Percentiles rank a stretch among this genome's conserved stretches.
Conservation (phyloP, 1,140 invertebrate species). For the Drosophila micromelanica region DNA sequence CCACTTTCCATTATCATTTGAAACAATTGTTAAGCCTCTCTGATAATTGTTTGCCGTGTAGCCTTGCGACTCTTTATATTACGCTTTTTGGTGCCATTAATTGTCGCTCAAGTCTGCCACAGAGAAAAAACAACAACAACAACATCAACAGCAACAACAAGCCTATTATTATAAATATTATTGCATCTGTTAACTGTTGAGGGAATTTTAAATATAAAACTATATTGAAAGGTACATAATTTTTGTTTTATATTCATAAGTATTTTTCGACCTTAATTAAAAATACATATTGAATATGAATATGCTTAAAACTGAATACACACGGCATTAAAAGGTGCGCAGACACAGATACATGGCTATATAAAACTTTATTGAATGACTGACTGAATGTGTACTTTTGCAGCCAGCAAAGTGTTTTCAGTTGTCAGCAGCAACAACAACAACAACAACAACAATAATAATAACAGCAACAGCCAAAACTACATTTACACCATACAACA, state of each 20-base stretch:
- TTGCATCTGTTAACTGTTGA: constrained; percentile 2
- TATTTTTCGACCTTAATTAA: constrained; percentile 59
- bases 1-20: constrained; percentile 19
- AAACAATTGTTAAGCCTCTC: constrained; percentile 4
- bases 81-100: constrained; percentile 6
- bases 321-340: constrained; percentile 31
- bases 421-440: constrained; percentile 39
- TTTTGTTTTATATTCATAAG: constrained; percentile 12
- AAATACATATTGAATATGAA: constrained; percentile 41
- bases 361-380: constrained; percentile 40
- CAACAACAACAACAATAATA: constrained; percentile 20
- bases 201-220: neutral
- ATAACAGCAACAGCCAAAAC: neutral
- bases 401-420: constrained; percentile 46
- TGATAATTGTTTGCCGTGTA: constrained; percentile 4
- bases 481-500: constrained; percentile 48
- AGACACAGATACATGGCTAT: neutral
- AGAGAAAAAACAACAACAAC: neutral
- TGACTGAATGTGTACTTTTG: constrained; percentile 42
- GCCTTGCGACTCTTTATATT: neutral
- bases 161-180: constrained; percentile 23
- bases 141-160: neutral
- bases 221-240: constrained; percentile 12
- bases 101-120: constrained; percentile 32
- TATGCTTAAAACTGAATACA: constrained; percentile 44